Evolutionary conservation across 2,797 vertebrate species (phyloP).

Genomic region (Mormyrops boulengeri): DNA sequence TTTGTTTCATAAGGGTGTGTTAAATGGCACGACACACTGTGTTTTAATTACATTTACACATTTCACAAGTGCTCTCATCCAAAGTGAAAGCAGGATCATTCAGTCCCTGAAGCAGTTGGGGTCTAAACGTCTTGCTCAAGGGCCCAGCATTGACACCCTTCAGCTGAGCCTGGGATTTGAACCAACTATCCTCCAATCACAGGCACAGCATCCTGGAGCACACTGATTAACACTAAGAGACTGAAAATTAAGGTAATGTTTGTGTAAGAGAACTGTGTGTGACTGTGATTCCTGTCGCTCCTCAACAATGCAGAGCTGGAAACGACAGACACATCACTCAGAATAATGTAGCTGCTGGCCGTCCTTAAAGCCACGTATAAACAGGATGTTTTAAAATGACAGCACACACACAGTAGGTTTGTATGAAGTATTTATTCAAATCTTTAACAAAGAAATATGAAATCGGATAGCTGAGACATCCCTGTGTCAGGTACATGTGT

Average conservation of each 20-base stretch:
- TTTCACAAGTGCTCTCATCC: background rate
- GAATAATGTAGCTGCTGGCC: background rate
- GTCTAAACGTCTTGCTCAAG: background rate
- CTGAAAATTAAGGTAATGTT: background rate
- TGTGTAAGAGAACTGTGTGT: background rate
- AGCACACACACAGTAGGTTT: background rate
- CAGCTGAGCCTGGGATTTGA: background rate
- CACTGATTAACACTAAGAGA: background rate
- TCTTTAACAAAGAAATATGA: background rate
- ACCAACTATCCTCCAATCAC: background rate
- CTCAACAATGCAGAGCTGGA: background rate
- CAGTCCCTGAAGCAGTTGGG: background rate
- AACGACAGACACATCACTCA: background rate
- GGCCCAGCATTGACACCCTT: background rate
- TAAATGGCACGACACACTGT: background rate
- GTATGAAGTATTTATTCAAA: conserved; percentile 17
- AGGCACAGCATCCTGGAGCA: background rate
- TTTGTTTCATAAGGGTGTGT: background rate
- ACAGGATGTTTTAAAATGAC: background rate
- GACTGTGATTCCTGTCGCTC: background rate
- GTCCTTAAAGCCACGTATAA: background rate
- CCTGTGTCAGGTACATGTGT: background rate
- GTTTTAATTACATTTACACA: background rate
- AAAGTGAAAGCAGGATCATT: background rate
- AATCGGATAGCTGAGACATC: background rate